phyloP scores from a whole-genome alignment of 1,140 invertebrate species.

The Diorhabda sublineata region DNA sequence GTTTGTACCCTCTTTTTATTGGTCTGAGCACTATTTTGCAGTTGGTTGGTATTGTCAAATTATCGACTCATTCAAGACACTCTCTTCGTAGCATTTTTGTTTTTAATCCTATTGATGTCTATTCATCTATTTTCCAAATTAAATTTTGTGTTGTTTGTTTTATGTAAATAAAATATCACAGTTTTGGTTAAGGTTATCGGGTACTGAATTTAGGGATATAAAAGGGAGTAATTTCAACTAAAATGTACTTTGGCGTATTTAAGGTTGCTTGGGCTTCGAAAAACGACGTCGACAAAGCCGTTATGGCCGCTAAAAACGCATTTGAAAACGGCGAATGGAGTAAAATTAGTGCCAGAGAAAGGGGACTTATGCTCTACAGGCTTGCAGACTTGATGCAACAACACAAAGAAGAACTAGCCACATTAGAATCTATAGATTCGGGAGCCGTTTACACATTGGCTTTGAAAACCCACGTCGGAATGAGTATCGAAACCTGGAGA shows the following conservation, averaged over 20 bases:
- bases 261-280: constrained; percentile 70
- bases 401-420: constrained; percentile 90
- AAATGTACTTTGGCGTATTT: constrained; percentile 1
- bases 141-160: too few relatives aligned
- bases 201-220: too few relatives aligned
- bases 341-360: constrained; percentile 80
- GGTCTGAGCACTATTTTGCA: too few relatives aligned
- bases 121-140: too few relatives aligned
- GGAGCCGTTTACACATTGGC: constrained; percentile 94
- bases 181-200: too few relatives aligned
- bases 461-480: constrained; percentile 89
- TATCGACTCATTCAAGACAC: too few relatives aligned
- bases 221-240: background rate
- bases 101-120: too few relatives aligned
- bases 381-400: constrained; percentile 92
- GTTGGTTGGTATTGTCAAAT: too few relatives aligned
- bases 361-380: constrained; percentile 70
- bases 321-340: constrained; percentile 86
- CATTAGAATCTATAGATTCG: constrained; percentile 87
- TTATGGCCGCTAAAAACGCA: constrained; percentile 77
- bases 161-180: too few relatives aligned
- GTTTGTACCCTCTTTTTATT: too few relatives aligned
- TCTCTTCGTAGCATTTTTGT: too few relatives aligned
- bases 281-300: constrained; percentile 83
- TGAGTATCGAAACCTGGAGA: constrained; percentile 90